Conservation (phyloP, 2,113 vertebrate species). For the Setophaga petechia region DNA sequence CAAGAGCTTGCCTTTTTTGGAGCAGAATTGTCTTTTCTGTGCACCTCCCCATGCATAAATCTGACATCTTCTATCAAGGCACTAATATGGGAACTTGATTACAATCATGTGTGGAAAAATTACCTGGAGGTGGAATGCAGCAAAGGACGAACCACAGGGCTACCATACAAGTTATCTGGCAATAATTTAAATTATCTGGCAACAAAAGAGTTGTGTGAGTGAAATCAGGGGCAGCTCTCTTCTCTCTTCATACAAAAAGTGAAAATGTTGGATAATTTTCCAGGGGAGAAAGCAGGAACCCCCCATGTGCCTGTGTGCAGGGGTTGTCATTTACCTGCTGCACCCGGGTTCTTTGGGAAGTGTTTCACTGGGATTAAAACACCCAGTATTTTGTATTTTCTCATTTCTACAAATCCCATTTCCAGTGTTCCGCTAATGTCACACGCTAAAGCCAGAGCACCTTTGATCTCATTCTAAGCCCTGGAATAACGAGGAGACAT, state of each 20-base stretch:
- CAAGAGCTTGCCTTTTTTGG: not conserved
- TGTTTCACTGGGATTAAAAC: slow-evolving; percentile 65
- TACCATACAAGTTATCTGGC: not conserved
- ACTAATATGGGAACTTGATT: not conserved
- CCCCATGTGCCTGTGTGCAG: not conserved
- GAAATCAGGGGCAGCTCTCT: not conserved
- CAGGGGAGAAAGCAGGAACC: not conserved
- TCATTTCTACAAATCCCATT: slow-evolving; percentile 74
- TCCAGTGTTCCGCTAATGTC: slow-evolving; percentile 67
- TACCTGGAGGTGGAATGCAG: not conserved
- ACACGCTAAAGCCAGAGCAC: slow-evolving; percentile 40
- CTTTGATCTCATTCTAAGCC: slow-evolving; percentile 76
- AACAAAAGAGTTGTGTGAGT: not conserved
- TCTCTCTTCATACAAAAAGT: not conserved
- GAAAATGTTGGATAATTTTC: not conserved
- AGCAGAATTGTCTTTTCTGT: not conserved
- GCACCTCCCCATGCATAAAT: not conserved
- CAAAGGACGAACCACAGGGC: not conserved
- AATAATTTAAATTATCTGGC: not conserved
- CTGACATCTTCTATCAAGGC: not conserved
- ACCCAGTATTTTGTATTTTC: slow-evolving; percentile 67
- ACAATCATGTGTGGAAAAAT: fast-evolving
- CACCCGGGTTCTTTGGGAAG: slow-evolving; percentile 45
- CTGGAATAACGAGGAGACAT: slow-evolving; percentile 71
- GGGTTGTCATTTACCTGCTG: slow-evolving; percentile 34